Percentiles rank a stretch among this genome's conserved stretches.
phyloP scores from a whole-genome alignment of 2,888 invertebrate genomes.

The Pheosia tremula region DNA sequence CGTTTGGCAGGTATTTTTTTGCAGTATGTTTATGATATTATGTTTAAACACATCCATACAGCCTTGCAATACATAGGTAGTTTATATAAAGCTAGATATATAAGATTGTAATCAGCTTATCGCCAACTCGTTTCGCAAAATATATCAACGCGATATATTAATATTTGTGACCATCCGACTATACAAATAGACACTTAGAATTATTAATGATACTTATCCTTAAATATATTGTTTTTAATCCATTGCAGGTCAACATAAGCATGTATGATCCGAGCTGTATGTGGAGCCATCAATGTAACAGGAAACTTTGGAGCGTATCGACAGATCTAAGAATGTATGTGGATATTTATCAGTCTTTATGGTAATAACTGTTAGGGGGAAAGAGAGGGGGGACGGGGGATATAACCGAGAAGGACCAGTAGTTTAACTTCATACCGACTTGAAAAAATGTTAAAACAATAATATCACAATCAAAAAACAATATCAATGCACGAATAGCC shows the following conservation, averaged over 20 bases:
- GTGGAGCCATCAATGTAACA: constrained; percentile 30
- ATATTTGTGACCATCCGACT: constrained; percentile 21
- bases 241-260: constrained; percentile 30
- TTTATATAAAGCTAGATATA: not conserved
- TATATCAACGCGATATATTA: constrained; percentile 30
- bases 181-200: constrained; percentile 24
- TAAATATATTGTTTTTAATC: constrained; percentile 22
- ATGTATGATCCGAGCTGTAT: constrained; percentile 13
- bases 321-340: constrained; percentile 49
- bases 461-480: not conserved
- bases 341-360: constrained; percentile 68
- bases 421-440: constrained; percentile 6
- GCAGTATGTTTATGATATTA: too few relatives aligned
- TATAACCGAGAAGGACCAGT: constrained; percentile 8
- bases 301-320: constrained; percentile 33
- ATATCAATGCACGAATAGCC: too few relatives aligned
- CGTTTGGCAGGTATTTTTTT: too few relatives aligned
- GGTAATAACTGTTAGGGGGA: constrained; percentile 52
- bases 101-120: constrained; percentile 10
- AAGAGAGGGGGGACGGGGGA: constrained; percentile 11
- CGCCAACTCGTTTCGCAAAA: constrained; percentile 13
- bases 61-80: too few relatives aligned
- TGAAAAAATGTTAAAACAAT: not conserved
- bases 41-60: not conserved
- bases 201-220: constrained; percentile 28